Conservation (phyloP, 2,797 vertebrate species). For the Catostomus latipinnis region DNA sequence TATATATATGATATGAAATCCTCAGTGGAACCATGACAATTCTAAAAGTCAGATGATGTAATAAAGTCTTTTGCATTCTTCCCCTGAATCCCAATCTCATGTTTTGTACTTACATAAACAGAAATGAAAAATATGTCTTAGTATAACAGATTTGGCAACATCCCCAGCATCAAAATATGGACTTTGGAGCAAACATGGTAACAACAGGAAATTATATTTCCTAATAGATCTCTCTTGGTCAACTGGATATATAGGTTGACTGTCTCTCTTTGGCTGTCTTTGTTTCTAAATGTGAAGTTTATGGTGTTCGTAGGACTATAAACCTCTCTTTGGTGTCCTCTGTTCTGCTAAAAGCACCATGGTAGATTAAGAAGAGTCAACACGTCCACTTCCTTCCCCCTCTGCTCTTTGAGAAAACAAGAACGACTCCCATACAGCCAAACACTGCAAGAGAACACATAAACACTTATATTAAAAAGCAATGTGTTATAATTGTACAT, state of each 20-base stretch:
- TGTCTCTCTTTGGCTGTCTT: conserved; percentile 27
- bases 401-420: conserved; percentile 77
- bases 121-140: conserved; percentile 21
- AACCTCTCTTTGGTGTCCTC: conserved; percentile 75
- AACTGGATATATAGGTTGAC: neutral
- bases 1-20: neutral
- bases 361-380: conserved; percentile 71
- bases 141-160: conserved; percentile 48
- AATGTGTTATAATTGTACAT: neutral
- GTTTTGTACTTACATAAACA: conserved; percentile 1
- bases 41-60: conserved; percentile 25
- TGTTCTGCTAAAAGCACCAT: conserved; percentile 50
- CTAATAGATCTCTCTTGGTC: conserved; percentile 13
- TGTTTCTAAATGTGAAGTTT: conserved; percentile 34
- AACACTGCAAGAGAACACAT: conserved; percentile 70
- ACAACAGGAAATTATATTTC: conserved; percentile 12
- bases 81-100: conserved; percentile 23
- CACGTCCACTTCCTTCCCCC: conserved; percentile 70
- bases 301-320: conserved; percentile 16
- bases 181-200: neutral
- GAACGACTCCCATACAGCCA: conserved; percentile 84
- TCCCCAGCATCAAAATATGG: conserved; percentile 5
- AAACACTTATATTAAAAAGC: conserved; percentile 20
- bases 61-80: conserved; percentile 37
- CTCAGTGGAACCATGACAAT: conserved; percentile 10